Evolutionary conservation across 2,113 vertebrate genomes (phyloP).

Genomic region (Silurus meridionalis): DNA sequence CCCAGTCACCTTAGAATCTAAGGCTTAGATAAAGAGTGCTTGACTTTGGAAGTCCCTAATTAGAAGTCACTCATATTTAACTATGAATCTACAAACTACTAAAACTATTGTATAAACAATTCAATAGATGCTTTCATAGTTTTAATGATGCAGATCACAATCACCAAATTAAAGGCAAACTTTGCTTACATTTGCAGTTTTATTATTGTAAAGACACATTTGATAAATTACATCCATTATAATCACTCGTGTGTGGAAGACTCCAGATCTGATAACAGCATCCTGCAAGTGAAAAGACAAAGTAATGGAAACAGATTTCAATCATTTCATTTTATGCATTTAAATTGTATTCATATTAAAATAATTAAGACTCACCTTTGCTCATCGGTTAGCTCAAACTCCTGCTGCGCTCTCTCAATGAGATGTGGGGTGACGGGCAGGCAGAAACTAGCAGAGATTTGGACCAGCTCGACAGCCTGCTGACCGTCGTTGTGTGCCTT

Average conservation of each 20-base stretch:
- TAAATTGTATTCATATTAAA: background rate
- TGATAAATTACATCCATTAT: slow-evolving; percentile 35
- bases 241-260: slow-evolving; percentile 48
- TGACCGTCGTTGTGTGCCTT: slow-evolving; percentile 54
- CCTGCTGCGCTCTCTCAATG: slow-evolving; percentile 58
- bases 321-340: background rate
- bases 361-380: slow-evolving; percentile 75
- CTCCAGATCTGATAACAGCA: slow-evolving; percentile 61
- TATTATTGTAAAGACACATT: slow-evolving; percentile 16
- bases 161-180: background rate
- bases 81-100: background rate
- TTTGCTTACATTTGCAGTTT: background rate
- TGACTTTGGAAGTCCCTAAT: background rate
- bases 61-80: background rate
- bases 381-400: slow-evolving; percentile 73
- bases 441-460: slow-evolving; percentile 77
- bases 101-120: background rate
- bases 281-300: slow-evolving; percentile 53
- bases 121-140: background rate
- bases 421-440: slow-evolving; percentile 71
- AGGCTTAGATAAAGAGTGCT: background rate
- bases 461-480: slow-evolving; percentile 80
- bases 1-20: too few species aligned
- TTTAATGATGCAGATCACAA: background rate
- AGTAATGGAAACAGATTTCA: too few species aligned